phyloP scores from a whole-genome alignment of 2,888 invertebrate genomes.

The Watsonalla binaria region DNA sequence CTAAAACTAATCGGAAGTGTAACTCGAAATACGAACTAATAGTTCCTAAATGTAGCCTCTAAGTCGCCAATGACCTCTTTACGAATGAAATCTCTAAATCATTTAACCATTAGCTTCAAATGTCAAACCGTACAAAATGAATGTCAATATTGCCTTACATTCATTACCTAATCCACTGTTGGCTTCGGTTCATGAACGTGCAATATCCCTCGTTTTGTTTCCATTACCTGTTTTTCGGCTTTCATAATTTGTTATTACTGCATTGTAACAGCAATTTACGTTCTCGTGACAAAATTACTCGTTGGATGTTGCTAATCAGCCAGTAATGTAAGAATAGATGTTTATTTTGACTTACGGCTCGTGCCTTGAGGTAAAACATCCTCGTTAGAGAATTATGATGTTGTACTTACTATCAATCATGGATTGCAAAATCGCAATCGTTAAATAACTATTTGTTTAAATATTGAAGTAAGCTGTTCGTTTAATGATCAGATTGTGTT shows the following conservation, averaged over 20 bases:
- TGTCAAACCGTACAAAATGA: constrained; percentile 7
- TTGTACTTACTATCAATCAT: constrained; percentile 19
- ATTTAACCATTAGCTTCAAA: neutral
- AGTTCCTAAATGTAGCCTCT: neutral
- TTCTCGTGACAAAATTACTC: neutral
- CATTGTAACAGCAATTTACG: constrained; percentile 12
- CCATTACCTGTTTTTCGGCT: neutral
- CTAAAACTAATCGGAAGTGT: neutral
- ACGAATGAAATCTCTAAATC: neutral
- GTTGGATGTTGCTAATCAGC: neutral
- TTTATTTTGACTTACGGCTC: constrained; percentile 45
- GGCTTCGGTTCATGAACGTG: constrained; percentile 1
- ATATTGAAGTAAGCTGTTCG: too few species aligned
- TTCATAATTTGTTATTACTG: neutral
- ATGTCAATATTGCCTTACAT: constrained; percentile 26
- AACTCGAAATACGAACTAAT: neutral
- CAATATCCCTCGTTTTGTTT: constrained; percentile 7
- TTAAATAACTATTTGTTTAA: too few species aligned
- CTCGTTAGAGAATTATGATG: constrained; percentile 22
- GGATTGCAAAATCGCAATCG: neutral
- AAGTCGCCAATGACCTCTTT: neutral
- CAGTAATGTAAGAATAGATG: constrained; percentile 31
- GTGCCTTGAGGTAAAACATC: constrained; percentile 47
- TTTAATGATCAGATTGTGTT: too few species aligned
- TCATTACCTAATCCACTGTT: constrained; percentile 12